Percentiles rank a stretch among this genome's conserved stretches.
Conservation (phyloP, 2,888 invertebrate species). For the Stenolophus ochropezus region DNA sequence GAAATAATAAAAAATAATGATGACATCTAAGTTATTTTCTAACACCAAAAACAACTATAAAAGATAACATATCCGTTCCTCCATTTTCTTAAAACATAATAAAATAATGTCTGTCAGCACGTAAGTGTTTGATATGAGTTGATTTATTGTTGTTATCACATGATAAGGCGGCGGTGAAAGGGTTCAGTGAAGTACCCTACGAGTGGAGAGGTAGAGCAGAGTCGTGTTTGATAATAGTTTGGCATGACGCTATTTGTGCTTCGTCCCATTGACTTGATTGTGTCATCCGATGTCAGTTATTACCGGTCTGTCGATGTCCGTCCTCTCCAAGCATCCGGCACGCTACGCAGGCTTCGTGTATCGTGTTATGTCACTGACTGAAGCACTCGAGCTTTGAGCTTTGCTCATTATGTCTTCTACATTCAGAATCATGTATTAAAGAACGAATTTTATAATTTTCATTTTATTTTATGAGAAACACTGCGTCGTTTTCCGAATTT, state of each 20-base stretch:
- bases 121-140: constrained; percentile 29
- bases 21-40: constrained; percentile 31
- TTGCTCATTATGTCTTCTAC: no score
- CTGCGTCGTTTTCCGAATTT: no score
- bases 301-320: constrained; percentile 56
- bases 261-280: constrained; percentile 59
- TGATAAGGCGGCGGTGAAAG: constrained; percentile 24
- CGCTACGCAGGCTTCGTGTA: background rate
- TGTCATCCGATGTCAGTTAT: constrained; percentile 60
- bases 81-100: constrained; percentile 26
- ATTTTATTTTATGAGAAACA: no score
- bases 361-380: background rate
- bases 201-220: constrained; percentile 7
- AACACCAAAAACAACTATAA: constrained; percentile 28
- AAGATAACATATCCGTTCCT: constrained; percentile 25
- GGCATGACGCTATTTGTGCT: constrained; percentile 59
- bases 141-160: constrained; percentile 38
- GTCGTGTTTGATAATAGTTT: constrained; percentile 57
- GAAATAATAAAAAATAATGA: constrained; percentile 19
- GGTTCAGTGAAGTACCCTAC: constrained; percentile 35
- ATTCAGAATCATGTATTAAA: no score
- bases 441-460: no score
- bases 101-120: constrained; percentile 29
- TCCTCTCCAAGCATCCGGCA: constrained; percentile 47
- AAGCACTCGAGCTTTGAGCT: background rate